Evolutionary conservation across 2,113 vertebrate species (phyloP).

Genomic region (Gambusia holbrooki): DNA sequence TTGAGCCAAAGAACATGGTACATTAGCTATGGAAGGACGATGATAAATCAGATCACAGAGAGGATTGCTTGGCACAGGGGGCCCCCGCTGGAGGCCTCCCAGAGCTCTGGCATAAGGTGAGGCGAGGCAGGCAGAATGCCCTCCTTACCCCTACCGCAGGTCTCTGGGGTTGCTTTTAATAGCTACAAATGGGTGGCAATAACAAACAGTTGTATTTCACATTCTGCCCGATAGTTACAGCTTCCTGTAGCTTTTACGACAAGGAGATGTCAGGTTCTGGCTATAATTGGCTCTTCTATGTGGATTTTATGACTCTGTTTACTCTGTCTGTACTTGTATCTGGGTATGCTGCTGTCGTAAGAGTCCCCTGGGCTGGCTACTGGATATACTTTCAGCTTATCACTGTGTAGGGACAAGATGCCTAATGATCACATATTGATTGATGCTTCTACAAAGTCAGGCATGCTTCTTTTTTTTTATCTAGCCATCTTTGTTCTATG

Average conservation of each 20-base stretch:
- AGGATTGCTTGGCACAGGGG: constrained; percentile 59
- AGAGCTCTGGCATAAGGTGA: constrained; percentile 67
- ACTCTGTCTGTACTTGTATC: constrained; percentile 69
- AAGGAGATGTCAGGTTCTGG: constrained; percentile 81
- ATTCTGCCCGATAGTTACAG: constrained; percentile 78
- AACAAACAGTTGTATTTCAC: constrained; percentile 89
- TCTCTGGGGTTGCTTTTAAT: constrained; percentile 86
- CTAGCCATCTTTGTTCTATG: constrained; percentile 58
- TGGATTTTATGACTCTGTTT: constrained; percentile 86
- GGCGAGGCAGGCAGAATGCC: constrained; percentile 82
- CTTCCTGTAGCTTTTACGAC: constrained; percentile 83
- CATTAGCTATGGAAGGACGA: constrained; percentile 87
- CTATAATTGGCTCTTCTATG: constrained; percentile 88
- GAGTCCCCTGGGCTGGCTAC: constrained; percentile 38
- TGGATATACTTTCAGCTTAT: constrained; percentile 52
- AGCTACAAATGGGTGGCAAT: constrained; percentile 84
- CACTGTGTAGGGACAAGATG: constrained; percentile 18
- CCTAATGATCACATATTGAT: constrained; percentile 65
- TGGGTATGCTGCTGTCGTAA: constrained; percentile 49
- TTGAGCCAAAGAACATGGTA: constrained; percentile 86
- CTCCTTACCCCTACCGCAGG: constrained; percentile 55
- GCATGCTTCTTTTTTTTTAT: constrained; percentile 38
- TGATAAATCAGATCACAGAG: constrained; percentile 87
- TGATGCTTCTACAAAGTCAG: constrained; percentile 43
- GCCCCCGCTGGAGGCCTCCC: constrained; percentile 56